Percentiles rank a stretch among this genome's conserved stretches.
Evolutionary conservation across 1,140 invertebrate species (phyloP).

Genomic region (Ganaspis sp.): DNA sequence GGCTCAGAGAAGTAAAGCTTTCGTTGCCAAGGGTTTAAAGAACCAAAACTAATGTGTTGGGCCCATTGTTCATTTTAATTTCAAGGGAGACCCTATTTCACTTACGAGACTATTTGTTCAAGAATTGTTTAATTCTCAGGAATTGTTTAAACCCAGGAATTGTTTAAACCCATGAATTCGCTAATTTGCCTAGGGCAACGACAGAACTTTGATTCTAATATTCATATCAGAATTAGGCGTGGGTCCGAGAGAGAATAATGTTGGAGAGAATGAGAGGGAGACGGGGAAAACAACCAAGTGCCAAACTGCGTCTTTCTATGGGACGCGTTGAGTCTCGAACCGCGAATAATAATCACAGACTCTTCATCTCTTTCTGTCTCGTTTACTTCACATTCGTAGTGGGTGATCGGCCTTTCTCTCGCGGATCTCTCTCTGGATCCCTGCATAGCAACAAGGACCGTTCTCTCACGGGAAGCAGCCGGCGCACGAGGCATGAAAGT

Average conservation of each 20-base stretch:
- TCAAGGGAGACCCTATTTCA: no score
- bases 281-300: constrained; percentile 40
- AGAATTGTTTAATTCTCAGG: no score
- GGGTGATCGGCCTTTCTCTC: constrained; percentile 37
- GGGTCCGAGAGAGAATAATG: background rate
- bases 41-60: no score
- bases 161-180: no score
- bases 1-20: background rate
- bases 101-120: no score
- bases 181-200: constrained; percentile 28
- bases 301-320: constrained; percentile 25
- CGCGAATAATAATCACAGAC: constrained; percentile 27
- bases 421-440: constrained; percentile 49
- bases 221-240: constrained; percentile 11
- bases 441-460: constrained; percentile 34
- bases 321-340: background rate
- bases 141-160: no score
- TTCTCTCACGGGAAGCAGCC: constrained; percentile 38
- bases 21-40: no score
- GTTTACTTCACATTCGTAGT: constrained; percentile 27
- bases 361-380: constrained; percentile 29
- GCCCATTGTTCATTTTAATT: no score
- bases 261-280: background rate
- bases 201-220: background rate
- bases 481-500: constrained; percentile 31